phyloP scores from a whole-genome alignment of 2,888 invertebrate genomes.

The Eulithis prunata region DNA sequence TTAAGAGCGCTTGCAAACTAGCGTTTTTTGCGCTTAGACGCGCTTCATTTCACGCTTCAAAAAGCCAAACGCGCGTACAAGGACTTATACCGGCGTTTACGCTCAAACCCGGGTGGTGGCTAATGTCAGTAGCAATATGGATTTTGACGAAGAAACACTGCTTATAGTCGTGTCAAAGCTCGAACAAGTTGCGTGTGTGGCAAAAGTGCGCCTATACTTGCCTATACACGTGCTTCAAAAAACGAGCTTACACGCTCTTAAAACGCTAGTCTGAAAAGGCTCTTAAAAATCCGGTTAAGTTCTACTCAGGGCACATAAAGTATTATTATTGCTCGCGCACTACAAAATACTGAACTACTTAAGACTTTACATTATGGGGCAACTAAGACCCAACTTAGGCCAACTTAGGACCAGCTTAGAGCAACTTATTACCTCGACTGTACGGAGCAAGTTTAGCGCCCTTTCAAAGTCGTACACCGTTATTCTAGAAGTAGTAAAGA shows the following conservation, averaged over 20 bases:
- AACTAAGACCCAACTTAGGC: constrained; percentile 23
- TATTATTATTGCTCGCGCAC: constrained; percentile 17
- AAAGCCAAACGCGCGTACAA: no score
- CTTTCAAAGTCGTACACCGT: constrained; percentile 3
- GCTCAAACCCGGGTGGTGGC: no score
- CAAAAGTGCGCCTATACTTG: no score
- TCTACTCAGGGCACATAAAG: constrained; percentile 6
- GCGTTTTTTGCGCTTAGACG: no score
- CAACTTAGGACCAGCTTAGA: constrained; percentile 12
- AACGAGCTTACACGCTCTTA: no score
- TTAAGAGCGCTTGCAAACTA: neutral
- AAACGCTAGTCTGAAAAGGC: neutral
- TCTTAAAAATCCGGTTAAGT: constrained; percentile 15
- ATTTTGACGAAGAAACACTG: no score
- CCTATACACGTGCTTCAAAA: no score
- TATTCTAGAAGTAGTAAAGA: constrained; percentile 4
- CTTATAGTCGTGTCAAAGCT: no score
- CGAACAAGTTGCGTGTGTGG: no score
- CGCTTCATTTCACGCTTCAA: no score
- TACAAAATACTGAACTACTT: constrained; percentile 16
- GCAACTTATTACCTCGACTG: constrained; percentile 11
- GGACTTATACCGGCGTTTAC: no score
- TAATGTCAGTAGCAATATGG: no score
- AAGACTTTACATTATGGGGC: constrained; percentile 9
- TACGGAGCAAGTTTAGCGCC: constrained; percentile 8